A percentile compares a stretch with the other conserved stretches of the same genome.
Conservation (phyloP, 1,140 invertebrate genomes). For the Magallana gigas region DNA sequence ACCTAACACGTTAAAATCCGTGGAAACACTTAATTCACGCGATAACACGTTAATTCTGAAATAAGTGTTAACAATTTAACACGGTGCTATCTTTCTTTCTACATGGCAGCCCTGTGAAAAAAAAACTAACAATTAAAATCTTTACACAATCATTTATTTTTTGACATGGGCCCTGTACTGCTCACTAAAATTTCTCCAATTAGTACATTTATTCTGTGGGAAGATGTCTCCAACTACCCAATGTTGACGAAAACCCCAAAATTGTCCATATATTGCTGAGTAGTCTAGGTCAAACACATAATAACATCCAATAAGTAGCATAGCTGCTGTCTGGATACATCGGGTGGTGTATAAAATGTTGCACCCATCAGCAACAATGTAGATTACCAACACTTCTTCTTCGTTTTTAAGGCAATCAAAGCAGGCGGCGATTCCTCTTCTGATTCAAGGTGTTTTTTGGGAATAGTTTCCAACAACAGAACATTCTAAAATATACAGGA, state of each 20-base stretch:
- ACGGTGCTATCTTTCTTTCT: not conserved
- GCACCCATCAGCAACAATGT: not conserved
- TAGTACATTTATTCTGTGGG: not conserved
- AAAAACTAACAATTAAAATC: not conserved
- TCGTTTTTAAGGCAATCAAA: not conserved
- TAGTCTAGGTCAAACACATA: not conserved
- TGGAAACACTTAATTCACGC: too few relatives aligned
- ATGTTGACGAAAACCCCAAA: not conserved
- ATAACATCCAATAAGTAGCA: not conserved
- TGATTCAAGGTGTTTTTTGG: not conserved
- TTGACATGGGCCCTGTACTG: not conserved
- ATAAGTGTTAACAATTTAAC: not conserved
- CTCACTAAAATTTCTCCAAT: not conserved
- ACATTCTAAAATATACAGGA: not conserved
- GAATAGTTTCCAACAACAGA: not conserved
- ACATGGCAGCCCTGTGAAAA: not conserved
- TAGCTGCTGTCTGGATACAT: not conserved
- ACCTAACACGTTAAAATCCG: too few relatives aligned
- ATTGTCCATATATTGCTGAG: not conserved
- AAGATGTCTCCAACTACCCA: constrained; percentile 3
- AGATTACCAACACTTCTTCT: not conserved
- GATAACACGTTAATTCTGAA: too few relatives aligned
- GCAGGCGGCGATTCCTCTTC: not conserved
- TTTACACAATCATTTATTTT: not conserved
- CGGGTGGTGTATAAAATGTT: not conserved